Conservation (phyloP, 2,888 invertebrate species). For the Coenonympha glycerion region DNA sequence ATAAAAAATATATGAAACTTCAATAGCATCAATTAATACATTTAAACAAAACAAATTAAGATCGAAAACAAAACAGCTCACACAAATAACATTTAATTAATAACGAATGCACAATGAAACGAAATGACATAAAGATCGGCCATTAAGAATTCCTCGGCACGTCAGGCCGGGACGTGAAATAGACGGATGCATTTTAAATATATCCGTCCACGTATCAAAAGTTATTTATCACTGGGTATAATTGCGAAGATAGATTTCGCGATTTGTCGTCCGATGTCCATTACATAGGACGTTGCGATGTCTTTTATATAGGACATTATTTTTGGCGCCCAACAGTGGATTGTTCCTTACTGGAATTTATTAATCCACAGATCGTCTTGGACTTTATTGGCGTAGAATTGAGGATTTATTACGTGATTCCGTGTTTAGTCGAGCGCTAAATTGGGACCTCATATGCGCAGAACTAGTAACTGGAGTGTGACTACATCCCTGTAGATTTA, state of each 20-base stretch:
- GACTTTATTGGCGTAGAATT: background rate
- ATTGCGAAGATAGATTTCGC: constrained; percentile 23
- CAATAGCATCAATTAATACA: no score
- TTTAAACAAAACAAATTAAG: no score
- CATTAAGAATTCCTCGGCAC: constrained; percentile 13
- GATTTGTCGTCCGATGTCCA: constrained; percentile 12
- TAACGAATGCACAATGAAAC: constrained; percentile 7
- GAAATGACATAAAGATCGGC: constrained; percentile 16
- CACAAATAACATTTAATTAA: background rate
- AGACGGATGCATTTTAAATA: constrained; percentile 26
- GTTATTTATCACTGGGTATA: constrained; percentile 25
- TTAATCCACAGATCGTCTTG: background rate
- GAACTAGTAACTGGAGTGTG: no score
- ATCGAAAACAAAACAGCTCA: background rate
- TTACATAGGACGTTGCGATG: constrained; percentile 14
- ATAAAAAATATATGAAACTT: no score
- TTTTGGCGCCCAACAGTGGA: constrained; percentile 6
- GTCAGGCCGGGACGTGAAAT: constrained; percentile 20
- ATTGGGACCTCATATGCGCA: no score
- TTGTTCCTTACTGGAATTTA: constrained; percentile 5
- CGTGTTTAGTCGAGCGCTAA: no score
- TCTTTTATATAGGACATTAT: constrained; percentile 15
- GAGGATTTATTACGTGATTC: background rate
- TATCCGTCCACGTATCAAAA: constrained; percentile 24
- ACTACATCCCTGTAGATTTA: background rate